These are phyloP conservation scores for Willowsia nigromaculata DNA, from an alignment of 2,888 invertebrate species.

Conservation along the genomic window DNA sequence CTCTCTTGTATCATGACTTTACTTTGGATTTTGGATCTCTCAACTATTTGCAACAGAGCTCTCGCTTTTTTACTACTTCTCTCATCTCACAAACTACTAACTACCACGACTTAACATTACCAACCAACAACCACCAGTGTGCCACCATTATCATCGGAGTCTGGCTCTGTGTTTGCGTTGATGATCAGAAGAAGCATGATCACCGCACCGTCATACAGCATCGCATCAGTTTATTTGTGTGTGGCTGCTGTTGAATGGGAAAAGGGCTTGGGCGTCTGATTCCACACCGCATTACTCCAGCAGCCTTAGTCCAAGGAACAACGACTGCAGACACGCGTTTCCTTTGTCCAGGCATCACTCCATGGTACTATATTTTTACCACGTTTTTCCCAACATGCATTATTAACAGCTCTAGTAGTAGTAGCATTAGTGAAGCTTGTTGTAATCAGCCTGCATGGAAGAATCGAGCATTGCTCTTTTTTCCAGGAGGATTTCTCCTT, in stretches of 20 bases:
- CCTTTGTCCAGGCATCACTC: slow-evolving; percentile 33
- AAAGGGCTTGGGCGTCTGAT: background rate
- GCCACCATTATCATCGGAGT: slow-evolving; percentile 9
- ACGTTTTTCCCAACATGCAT: slow-evolving; percentile 31
- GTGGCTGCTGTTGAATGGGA: background rate
- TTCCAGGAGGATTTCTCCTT: background rate
- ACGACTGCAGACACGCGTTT: slow-evolving; percentile 7
- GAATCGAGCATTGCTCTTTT: background rate
- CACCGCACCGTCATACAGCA: background rate
- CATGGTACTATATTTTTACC: slow-evolving; percentile 19
- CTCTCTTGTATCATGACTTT: background rate
- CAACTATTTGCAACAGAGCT: background rate
- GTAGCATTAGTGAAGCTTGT: background rate
- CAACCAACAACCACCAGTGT: background rate
- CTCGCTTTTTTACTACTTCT: slow-evolving; percentile 29
- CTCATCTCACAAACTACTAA: too few relatives aligned
- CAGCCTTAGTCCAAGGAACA: slow-evolving; percentile 49
- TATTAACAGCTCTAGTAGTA: slow-evolving; percentile 19
- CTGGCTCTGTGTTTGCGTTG: background rate
- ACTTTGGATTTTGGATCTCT: background rate
- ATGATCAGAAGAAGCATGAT: slow-evolving; percentile 6
- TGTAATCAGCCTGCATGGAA: slow-evolving; percentile 2
- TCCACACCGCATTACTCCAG: slow-evolving; percentile 58
- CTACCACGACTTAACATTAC: background rate
- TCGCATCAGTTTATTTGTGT: background rate